Evolutionary conservation across 37 sponge, comb jelly and placozoan genomes (phyloP).

Genomic region (Mnemiopsis leidyi): DNA sequence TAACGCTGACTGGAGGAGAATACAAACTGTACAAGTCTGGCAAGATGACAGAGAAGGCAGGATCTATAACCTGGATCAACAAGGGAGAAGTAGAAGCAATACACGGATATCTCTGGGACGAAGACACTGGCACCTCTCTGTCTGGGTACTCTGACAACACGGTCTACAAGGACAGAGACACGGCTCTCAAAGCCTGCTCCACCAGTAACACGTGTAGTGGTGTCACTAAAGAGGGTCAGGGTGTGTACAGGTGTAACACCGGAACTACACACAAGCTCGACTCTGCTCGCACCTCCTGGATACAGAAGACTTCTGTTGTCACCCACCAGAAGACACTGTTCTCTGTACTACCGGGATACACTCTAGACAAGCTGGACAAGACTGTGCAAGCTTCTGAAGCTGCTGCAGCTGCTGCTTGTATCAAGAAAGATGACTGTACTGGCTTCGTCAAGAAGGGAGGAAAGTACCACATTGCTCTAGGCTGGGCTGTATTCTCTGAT

Average conservation of each 20-base stretch:
- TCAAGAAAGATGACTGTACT: not conserved
- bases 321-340: not conserved
- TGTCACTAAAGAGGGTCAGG: not conserved
- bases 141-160: not conserved
- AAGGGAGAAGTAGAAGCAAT: not conserved
- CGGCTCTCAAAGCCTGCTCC: not conserved
- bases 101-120: not conserved
- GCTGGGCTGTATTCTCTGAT: not conserved
- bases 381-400: not conserved
- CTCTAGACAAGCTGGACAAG: not conserved
- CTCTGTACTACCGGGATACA: not conserved
- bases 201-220: not conserved
- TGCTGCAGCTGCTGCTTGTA: not conserved
- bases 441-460: not conserved
- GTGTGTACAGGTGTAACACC: not conserved
- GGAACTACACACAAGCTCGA: not conserved
- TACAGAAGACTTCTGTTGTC: not conserved
- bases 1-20: not conserved
- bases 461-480: not conserved
- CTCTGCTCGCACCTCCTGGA: not conserved
- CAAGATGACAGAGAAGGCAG: constrained; percentile 1
- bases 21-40: not conserved
- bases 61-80: not conserved
- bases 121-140: not conserved
- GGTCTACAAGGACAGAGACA: not conserved